A percentile compares a stretch with the other conserved stretches of the same genome.
Evolutionary conservation across 1,140 invertebrate genomes (phyloP).

Genomic region (Drosophila lacertosa): DNA sequence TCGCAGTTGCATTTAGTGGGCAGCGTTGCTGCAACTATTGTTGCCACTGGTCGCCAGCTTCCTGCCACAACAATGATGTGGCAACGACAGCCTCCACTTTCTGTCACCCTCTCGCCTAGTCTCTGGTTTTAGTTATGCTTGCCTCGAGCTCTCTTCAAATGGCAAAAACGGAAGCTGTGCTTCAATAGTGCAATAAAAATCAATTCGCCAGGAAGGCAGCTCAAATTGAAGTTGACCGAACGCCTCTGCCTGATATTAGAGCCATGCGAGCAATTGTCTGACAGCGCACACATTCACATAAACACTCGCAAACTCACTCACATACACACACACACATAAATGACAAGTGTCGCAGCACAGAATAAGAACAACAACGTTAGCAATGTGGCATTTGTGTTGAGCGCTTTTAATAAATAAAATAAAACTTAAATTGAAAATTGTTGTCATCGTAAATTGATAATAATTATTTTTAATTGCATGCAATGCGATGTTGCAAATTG

Average conservation of each 20-base stretch:
- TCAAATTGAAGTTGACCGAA: conserved; percentile 44
- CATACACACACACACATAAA: neutral
- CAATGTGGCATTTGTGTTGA: conserved; percentile 25
- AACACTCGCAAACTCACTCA: neutral
- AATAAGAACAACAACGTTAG: conserved; percentile 4
- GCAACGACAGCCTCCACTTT: neutral
- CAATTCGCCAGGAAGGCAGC: conserved; percentile 45
- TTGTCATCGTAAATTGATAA: conserved; percentile 78
- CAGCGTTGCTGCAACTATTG: conserved; percentile 37
- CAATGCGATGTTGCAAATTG: conserved; percentile 52
- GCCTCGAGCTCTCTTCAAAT: conserved; percentile 14
- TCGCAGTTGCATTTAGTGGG: conserved; percentile 14
- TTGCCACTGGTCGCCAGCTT: conserved; percentile 28
- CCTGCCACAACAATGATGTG: conserved; percentile 49
- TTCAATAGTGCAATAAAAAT: conserved; percentile 37
- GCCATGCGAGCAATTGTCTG: conserved; percentile 8
- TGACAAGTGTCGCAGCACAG: conserved; percentile 21
- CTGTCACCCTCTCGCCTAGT: neutral
- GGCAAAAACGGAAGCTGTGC: conserved; percentile 33
- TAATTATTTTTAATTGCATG: conserved; percentile 78
- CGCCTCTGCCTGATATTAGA: conserved; percentile 42
- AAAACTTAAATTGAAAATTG: conserved; percentile 75
- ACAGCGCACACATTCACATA: neutral
- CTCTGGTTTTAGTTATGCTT: conserved; percentile 18
- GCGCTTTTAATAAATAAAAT: conserved; percentile 63